Conservation (phyloP, 2,888 invertebrate species). For the Stomorhina lunata region DNA sequence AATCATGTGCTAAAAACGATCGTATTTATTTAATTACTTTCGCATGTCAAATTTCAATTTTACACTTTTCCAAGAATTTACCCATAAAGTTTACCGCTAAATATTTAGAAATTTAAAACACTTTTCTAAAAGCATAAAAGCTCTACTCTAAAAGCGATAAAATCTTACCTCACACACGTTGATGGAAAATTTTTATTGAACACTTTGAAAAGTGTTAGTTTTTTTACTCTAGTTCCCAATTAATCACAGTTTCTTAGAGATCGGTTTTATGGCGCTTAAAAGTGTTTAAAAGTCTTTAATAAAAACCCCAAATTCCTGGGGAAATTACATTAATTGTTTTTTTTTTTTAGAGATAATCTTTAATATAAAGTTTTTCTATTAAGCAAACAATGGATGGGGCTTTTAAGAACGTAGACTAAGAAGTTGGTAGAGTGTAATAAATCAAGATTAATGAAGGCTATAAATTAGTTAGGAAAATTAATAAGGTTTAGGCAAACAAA, state of each 20-base stretch:
- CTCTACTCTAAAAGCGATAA: not conserved
- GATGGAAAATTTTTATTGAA: not conserved
- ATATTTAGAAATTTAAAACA: not conserved
- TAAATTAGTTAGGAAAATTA: conserved; percentile 61
- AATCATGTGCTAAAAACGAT: not conserved
- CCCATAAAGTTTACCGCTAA: not conserved
- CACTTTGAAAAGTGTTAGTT: conserved; percentile 18
- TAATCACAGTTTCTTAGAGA: conserved; percentile 29
- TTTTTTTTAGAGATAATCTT: conserved; percentile 41
- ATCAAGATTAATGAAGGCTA: conserved; percentile 59
- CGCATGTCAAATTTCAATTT: conserved; percentile 30
- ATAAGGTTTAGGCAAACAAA: conserved; percentile 30
- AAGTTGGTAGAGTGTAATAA: not conserved
- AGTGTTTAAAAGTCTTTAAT: not conserved
- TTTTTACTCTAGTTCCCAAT: conserved; percentile 8
- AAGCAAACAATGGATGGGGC: conserved; percentile 31
- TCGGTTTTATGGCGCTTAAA: conserved; percentile 41
- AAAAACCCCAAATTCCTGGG: conserved; percentile 10
- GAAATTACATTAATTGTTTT: conserved; percentile 36
- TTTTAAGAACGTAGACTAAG: no score
- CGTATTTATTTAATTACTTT: not conserved
- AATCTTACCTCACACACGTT: conserved; percentile 7
- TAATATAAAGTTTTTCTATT: conserved; percentile 1
- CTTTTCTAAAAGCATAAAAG: not conserved
- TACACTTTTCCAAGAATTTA: not conserved